Evolutionary conservation across 2,113 vertebrate genomes (phyloP).

Genomic region (Hypocryptadius cinnamomeus): DNA sequence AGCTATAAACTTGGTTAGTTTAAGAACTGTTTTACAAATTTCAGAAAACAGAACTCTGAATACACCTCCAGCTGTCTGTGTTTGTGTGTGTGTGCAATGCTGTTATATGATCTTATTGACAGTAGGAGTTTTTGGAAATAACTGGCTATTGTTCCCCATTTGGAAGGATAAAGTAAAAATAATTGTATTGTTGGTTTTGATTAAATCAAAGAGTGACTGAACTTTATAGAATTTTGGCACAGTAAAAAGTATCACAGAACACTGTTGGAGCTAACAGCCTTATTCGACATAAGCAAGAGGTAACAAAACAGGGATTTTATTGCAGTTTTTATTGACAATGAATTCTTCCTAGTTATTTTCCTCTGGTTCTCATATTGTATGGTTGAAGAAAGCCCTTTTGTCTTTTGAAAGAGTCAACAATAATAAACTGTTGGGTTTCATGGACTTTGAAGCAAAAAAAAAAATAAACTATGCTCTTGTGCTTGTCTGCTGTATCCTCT

Average conservation of each 20-base stretch:
- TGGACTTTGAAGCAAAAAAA: not conserved
- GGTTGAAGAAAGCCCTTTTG: not conserved
- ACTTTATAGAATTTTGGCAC: not conserved
- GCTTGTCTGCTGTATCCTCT: not conserved
- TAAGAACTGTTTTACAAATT: not conserved
- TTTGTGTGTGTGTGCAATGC: not conserved
- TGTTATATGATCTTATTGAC: not conserved
- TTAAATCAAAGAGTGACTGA: not conserved
- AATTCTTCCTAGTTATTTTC: not conserved
- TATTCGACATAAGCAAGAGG: not conserved
- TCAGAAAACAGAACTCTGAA: not conserved
- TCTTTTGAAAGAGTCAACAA: not conserved
- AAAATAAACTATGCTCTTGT: not conserved
- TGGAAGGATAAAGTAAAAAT: not conserved
- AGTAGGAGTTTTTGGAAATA: not conserved
- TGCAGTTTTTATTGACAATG: not conserved
- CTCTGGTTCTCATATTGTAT: not conserved
- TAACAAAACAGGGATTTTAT: not conserved
- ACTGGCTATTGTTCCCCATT: not conserved
- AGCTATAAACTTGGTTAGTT: not conserved
- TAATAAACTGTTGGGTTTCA: not conserved
- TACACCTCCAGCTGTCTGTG: not conserved
- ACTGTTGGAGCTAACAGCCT: not conserved
- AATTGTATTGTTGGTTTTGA: not conserved
- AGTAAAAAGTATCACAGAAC: not conserved